phyloP scores from a whole-genome alignment of 2,888 invertebrate genomes.

The Ischnus inquisitorius region DNA sequence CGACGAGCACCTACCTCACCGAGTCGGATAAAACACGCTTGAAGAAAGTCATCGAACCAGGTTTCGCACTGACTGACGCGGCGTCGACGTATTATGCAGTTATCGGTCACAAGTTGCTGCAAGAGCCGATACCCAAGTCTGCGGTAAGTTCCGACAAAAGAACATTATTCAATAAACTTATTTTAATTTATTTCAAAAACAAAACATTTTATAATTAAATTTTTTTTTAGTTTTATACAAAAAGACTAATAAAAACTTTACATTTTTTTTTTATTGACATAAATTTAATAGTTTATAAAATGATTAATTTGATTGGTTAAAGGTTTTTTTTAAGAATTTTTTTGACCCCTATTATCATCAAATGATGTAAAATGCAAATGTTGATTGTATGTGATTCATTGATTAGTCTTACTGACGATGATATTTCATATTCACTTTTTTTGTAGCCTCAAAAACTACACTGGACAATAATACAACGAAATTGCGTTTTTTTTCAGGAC shows the following conservation, averaged over 20 bases:
- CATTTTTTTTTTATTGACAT: conserved; percentile 59
- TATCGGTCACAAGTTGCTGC: conserved; percentile 90
- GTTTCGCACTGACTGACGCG: conserved; percentile 86
- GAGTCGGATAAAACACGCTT: conserved; percentile 79
- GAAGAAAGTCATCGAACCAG: conserved; percentile 80
- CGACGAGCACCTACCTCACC: conserved; percentile 82
- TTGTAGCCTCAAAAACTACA: conserved; percentile 26
- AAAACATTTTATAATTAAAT: too few relatives aligned
- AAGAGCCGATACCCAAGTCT: conserved; percentile 87
- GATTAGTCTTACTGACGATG: conserved; percentile 84
- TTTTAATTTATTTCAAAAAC: too few relatives aligned
- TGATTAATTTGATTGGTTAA: too few relatives aligned
- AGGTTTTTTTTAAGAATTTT: too few relatives aligned
- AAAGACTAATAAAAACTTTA: too few relatives aligned
- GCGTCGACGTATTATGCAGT: conserved; percentile 91
- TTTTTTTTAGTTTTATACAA: too few relatives aligned
- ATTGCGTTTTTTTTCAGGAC: conserved; percentile 79
- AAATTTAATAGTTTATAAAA: too few relatives aligned
- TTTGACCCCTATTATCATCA: conserved; percentile 18
- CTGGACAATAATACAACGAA: conserved; percentile 7
- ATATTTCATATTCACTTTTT: conserved; percentile 7
- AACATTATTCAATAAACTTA: background rate
- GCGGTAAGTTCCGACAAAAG: conserved; percentile 85
- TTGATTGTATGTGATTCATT: conserved; percentile 79
- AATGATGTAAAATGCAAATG: conserved; percentile 78